Evolutionary conservation across 2,113 vertebrate genomes (phyloP), one percentile per base, ranked within the genome.

Genomic region (Lates calcarifer): DNA sequence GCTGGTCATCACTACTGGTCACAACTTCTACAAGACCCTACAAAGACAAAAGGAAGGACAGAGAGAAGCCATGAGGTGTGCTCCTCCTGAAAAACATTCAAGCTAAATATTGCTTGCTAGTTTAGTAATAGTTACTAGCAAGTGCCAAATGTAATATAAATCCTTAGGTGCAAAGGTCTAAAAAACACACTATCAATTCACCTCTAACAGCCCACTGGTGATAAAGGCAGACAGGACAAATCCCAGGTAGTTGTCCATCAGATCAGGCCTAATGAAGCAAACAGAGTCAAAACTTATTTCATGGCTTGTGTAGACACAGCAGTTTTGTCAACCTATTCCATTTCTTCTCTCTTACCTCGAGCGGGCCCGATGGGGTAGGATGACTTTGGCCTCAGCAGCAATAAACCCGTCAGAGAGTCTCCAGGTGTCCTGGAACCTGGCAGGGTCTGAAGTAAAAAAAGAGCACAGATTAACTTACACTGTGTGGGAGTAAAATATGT

Each of bases 221-320:
- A 99, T 98, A 92, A 99, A 99, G 65, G 97, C 96, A 64, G 97
- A 99, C 10, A 99, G 96, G 78, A 99, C 95, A 90, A 99, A 95
- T 29, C 97, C 98, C 89, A 99, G 95, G 60, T 99, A 99, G 94
- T 99, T 99, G 94, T 99, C 98, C 96, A 99, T 99, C 82, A 99
- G 95, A 92, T 99, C 98, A 83, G 98, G 97, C 83, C 98, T 99
- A 80, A 64, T 74, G 75, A 84, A 49, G 15, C 11, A 29, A 86
- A 88, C 41, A 82, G 8, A 64, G 17, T 51, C 31, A 24, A 57
- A 3, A 22, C 33, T 8, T 0, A 71, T 31, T 31, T 69, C 1
- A 61, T 56, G 12, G 63, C 8, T 81, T 22, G 47, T 20, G 15
- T 39, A 63, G 49, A 24, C 33, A 24, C 17, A 9, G 29, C 13